phyloP scores from a whole-genome alignment of 1,140 invertebrate species.

The Triops longicaudatus region DNA sequence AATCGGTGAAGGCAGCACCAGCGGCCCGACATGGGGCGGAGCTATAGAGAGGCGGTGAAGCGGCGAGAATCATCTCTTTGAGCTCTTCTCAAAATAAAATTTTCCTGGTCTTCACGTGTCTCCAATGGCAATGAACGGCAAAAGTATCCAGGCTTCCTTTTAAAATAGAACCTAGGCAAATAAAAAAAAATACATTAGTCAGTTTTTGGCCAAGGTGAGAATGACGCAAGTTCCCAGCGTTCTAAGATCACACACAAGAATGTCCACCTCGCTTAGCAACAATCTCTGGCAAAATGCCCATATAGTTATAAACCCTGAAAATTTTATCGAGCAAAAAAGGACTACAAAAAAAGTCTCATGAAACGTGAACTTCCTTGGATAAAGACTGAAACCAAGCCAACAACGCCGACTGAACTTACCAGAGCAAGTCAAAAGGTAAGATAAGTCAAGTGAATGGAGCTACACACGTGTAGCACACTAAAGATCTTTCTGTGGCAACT shows the following conservation, averaged over 20 bases:
- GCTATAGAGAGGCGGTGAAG: not conserved
- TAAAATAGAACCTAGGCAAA: not conserved
- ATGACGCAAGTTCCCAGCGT: not conserved
- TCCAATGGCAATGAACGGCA: not conserved
- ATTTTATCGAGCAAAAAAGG: not conserved
- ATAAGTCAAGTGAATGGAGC: not conserved
- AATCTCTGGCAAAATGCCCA: not conserved
- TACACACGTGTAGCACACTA: not conserved
- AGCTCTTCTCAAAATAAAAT: not conserved
- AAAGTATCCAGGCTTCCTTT: not conserved
- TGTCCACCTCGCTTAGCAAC: not conserved
- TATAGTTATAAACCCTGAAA: not conserved
- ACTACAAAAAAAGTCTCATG: not conserved
- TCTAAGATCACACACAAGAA: not conserved
- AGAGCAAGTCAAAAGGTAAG: not conserved
- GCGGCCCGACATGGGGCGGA: not conserved
- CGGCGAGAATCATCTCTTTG: constrained; percentile 6
- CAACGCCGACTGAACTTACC: not conserved
- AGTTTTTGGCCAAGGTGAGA: not conserved
- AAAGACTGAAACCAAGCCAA: not conserved
- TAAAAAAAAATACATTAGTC: not conserved
- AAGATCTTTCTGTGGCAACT: not conserved
- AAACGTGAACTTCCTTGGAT: not conserved
- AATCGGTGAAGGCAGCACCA: not conserved
- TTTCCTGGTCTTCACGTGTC: not conserved